phyloP scores from a whole-genome alignment of 2,113 vertebrate genomes.

The Bufo bufo region DNA sequence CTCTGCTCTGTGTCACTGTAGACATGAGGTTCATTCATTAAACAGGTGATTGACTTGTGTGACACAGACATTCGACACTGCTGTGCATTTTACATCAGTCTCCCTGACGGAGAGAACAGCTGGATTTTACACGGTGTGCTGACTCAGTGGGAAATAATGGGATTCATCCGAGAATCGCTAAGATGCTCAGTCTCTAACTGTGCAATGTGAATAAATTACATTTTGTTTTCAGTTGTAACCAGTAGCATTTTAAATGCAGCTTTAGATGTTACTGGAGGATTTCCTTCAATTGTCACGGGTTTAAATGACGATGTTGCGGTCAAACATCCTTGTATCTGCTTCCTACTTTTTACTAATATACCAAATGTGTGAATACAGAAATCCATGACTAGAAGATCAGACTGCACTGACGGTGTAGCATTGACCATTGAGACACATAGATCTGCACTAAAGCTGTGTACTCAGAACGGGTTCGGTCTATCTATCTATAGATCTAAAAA shows the following conservation, averaged over 20 bases:
- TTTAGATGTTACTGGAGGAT: background rate
- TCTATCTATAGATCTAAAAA: no score
- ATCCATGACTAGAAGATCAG: no score
- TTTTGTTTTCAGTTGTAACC: background rate
- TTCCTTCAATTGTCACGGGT: background rate
- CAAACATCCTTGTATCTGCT: no score
- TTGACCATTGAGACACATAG: no score
- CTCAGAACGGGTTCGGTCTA: no score
- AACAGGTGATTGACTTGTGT: conserved; percentile 30
- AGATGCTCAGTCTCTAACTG: background rate
- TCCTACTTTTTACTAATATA: no score
- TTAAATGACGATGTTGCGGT: no score
- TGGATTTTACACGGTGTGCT: background rate
- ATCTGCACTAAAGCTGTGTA: no score
- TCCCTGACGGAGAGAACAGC: background rate
- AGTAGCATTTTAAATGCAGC: background rate
- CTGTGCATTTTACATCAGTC: conserved; percentile 6
- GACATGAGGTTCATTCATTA: conserved; percentile 29
- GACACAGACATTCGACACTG: conserved; percentile 42
- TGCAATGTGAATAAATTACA: background rate
- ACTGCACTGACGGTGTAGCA: no score
- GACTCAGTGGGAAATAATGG: background rate
- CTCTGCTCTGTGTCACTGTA: conserved; percentile 21
- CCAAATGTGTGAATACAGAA: no score
- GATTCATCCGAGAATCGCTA: no score